Conservation (phyloP, 2,888 invertebrate species). For the Torymus aiolomorphi region DNA sequence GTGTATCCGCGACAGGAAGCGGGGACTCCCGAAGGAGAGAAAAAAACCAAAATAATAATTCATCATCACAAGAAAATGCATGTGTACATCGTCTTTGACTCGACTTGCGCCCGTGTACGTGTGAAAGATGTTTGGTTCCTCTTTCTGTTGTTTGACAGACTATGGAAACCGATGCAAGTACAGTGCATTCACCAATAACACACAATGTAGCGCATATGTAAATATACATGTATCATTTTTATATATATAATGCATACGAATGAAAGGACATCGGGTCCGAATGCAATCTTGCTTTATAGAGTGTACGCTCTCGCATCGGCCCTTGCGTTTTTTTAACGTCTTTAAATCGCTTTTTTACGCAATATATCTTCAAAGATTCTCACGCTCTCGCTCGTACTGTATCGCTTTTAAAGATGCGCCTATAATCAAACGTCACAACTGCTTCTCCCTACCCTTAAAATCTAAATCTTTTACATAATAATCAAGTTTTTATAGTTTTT, state of each 20-base stretch:
- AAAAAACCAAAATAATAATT: constrained; percentile 24
- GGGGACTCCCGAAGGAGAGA: too few relatives aligned
- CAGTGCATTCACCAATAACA: constrained; percentile 54
- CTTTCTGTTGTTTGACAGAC: constrained; percentile 37
- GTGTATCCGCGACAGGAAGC: neutral
- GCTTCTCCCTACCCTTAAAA: constrained; percentile 38
- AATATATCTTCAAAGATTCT: constrained; percentile 18
- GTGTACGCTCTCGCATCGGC: constrained; percentile 49
- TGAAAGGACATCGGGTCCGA: constrained; percentile 60
- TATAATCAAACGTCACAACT: constrained; percentile 32
- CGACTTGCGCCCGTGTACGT: constrained; percentile 39
- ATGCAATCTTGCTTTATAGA: constrained; percentile 65
- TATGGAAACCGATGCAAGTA: constrained; percentile 55
- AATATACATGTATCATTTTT: constrained; percentile 58
- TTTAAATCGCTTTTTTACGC: constrained; percentile 20
- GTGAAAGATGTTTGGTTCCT: constrained; percentile 41
- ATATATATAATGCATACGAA: constrained; percentile 59
- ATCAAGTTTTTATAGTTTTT: constrained; percentile 54
- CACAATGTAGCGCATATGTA: constrained; percentile 55
- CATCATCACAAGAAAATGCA: constrained; percentile 52
- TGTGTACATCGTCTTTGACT: constrained; percentile 47
- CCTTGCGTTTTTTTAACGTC: constrained; percentile 29
- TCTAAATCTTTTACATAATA: constrained; percentile 50
- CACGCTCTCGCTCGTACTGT: constrained; percentile 3
- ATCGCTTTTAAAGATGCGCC: constrained; percentile 10